Base-by-base conservation (phyloP, 2,888 invertebrate species). In the Cosmopolites sordidus region DNA sequence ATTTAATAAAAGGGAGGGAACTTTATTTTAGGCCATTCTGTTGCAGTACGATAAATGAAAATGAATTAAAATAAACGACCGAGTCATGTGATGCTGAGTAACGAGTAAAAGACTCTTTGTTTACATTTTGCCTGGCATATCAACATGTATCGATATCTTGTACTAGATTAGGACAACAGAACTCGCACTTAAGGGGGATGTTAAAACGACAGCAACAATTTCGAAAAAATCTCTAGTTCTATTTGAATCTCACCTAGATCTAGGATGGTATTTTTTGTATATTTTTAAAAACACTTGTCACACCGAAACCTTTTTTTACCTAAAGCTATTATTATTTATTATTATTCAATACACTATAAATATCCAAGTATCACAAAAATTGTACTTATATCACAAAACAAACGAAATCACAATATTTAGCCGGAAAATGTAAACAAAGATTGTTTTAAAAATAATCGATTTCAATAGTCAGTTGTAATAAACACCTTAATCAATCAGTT, bases 1-100 rank as follows among this genome's bases (percentile, higher is more conserved):
- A 74, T 73, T 73, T 73, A 74, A 66, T 67, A 69, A 63, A 67
- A 59, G 73, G 74, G 74, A 73, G 73, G 74, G 74, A 73, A 73
- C 73, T 69, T 70, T 12, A 69, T 70, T 71, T 57, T 73, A 74
- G 74, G 74, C 74, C 74, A 72, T 74, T 67, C 22, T 66, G 66
- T 68, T 64, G 64, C 64, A 63, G 60, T 40, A 22, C 8, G 4
- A 8, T 16, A 48, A 58, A 58, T 55, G 58, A 56, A 56, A 54
- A 33, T 16, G 49, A 58, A 58, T 55, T 58, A 56, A 56, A 54
- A 33, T 12, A 54, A 22, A 58, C 58, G 60, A 60, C 60, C 56
- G 62, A 59, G 64, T 66, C 62, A 63, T 64, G 66, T 66, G 65
- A 66, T 66, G 67, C 64, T 62, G 62, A 33, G 12, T 9, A 33